A percentile compares a stretch with the other conserved stretches of the same genome.
Conservation (phyloP, 2,888 invertebrate species). For the Lutraria lutraria region DNA sequence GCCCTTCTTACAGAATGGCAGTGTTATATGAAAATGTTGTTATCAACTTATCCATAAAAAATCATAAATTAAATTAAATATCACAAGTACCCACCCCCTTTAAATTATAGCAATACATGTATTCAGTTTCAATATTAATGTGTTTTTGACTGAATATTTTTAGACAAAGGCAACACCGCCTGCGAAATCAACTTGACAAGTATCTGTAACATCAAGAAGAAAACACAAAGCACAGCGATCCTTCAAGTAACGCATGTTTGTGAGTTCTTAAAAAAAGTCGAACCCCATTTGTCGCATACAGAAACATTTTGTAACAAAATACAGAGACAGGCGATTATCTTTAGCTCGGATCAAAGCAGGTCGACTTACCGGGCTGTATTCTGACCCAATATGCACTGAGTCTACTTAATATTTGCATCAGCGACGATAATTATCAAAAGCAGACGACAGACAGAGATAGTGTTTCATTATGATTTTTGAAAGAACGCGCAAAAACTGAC, state of each 20-base stretch:
- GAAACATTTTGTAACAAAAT: not conserved
- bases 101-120: no score
- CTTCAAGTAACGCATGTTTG: not conserved
- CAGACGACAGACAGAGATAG: constrained; percentile 11
- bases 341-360: not conserved
- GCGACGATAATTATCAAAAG: constrained; percentile 9
- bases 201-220: no score
- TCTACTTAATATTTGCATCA: constrained; percentile 13
- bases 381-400: not conserved
- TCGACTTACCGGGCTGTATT: not conserved
- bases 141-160: no score
- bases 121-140: no score
- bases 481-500: constrained; percentile 17
- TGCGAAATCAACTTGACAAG: no score
- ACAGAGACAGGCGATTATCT: not conserved
- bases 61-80: no score
- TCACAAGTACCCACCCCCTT: no score
- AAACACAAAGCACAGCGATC: no score
- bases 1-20: no score
- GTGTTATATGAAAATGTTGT: no score
- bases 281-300: not conserved
- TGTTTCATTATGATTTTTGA: constrained; percentile 14
- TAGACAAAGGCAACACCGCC: no score
- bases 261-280: not conserved
- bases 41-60: no score